Percentiles rank a stretch among this genome's conserved stretches.
phyloP scores from a whole-genome alignment of 1,140 invertebrate species.

The Drosophila simulans region DNA sequence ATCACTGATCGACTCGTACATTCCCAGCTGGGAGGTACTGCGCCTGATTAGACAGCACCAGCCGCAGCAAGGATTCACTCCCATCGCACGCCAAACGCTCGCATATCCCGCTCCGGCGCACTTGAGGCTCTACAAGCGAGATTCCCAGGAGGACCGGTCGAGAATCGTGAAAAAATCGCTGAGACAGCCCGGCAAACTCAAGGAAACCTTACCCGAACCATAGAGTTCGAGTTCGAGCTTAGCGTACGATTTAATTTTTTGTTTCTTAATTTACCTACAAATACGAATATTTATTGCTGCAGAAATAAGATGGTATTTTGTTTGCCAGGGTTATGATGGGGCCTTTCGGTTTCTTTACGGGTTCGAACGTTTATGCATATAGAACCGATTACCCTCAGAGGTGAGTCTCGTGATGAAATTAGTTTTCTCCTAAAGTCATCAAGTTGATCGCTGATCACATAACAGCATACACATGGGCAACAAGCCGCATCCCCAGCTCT shows the following conservation, averaged over 20 bases:
- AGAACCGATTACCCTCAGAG: not conserved
- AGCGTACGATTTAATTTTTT: constrained; percentile 19
- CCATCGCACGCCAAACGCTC: constrained; percentile 54
- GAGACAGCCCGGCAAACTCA: constrained; percentile 3
- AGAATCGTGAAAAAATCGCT: constrained; percentile 56
- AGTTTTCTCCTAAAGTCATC: not conserved
- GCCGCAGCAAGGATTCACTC: constrained; percentile 7
- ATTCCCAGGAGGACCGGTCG: constrained; percentile 19
- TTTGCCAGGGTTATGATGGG: not conserved
- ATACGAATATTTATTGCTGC: constrained; percentile 44
- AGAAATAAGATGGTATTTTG: not conserved
- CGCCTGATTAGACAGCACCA: constrained; percentile 54
- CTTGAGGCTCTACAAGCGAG: constrained; percentile 57
- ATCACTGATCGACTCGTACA: constrained; percentile 76
- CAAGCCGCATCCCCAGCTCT: too few relatives aligned
- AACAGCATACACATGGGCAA: constrained; percentile 2
- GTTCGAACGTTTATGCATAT: not conserved
- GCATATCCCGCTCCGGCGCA: constrained; percentile 58
- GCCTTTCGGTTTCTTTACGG: not conserved
- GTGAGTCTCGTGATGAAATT: not conserved
- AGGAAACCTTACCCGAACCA: not conserved
- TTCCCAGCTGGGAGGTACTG: constrained; percentile 78
- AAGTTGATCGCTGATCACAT: constrained; percentile 22
- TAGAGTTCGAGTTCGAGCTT: not conserved
- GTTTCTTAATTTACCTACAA: not conserved